Base-by-base conservation (phyloP, 2,888 invertebrate genomes). In the Epinotia brunnichana region DNA sequence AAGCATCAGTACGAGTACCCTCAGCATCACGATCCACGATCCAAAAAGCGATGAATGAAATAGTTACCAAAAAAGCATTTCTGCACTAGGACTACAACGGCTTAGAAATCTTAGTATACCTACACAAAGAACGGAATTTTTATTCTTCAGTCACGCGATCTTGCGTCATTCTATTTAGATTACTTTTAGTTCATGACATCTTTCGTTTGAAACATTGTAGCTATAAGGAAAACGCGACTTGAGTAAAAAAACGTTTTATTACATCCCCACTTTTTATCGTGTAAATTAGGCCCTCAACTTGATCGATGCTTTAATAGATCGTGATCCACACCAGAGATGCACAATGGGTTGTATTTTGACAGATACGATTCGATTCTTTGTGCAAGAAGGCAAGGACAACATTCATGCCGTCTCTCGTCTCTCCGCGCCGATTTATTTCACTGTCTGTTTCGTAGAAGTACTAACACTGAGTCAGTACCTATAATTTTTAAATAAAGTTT, bases 281-380 rank as follows among this genome's bases (percentile, higher is more conserved):
- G 56, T 70, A 59, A 41, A 53, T 44, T 59, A 60, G 54, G 66
- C 71, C 71, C 71, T 64, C 67, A 69, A 69, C n/a, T 68, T 69
- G 73, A 69, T 67, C 62, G 62, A 39, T 63, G 53, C 51, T 62
- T 72, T 62, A 62, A 72, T 76, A 79, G 77, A 77, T 88, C 88
- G 89, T 89, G 89, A 86, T 85, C 76, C 79, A 83, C 85, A 84
- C 85, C 82, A 82, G 80, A 80, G 76, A 81, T 79, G 78, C 78
- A 90, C 87, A 89, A 89, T 87, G 80, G 85, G 81, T 85, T 83
- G 80, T 83, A 82, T 84, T 86, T 85, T 83, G 82, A 82, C 81
- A 83, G 84, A 85, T 84, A 82, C 80, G 80, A 81, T 85, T 84
- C 85, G 84, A 86, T 85, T 78, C 78, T 82, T 90, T 90, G 87